A percentile compares a stretch with the other conserved stretches of the same genome.
Evolutionary conservation across 2,888 invertebrate species (phyloP).

Genomic region (Torymus aiolomorphi): DNA sequence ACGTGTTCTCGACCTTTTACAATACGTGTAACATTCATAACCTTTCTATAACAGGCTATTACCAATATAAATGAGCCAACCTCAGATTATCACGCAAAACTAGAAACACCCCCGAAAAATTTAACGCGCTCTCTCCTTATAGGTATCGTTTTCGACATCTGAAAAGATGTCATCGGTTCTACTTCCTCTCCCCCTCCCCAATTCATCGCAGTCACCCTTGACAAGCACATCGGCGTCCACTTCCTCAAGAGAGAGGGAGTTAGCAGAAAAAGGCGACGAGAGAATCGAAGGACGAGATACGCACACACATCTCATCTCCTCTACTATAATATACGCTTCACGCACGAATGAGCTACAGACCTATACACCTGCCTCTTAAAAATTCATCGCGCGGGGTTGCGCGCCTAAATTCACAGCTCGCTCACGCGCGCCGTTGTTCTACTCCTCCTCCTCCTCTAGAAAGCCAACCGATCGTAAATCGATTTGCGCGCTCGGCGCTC

Average conservation of each 20-base stretch:
- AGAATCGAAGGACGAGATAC: constrained; percentile 64
- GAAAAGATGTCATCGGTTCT: constrained; percentile 52
- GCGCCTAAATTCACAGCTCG: constrained; percentile 69
- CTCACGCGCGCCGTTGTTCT: constrained; percentile 33
- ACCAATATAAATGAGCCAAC: too few species aligned
- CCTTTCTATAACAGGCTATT: too few species aligned
- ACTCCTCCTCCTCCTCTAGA: constrained; percentile 34
- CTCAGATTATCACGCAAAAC: too few species aligned
- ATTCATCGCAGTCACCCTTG: constrained; percentile 3
- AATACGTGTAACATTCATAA: too few species aligned
- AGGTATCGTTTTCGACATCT: background rate
- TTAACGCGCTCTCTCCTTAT: too few species aligned
- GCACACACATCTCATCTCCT: background rate
- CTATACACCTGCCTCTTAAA: constrained; percentile 62
- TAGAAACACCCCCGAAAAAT: too few species aligned
- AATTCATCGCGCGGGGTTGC: constrained; percentile 69
- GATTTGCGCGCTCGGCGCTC: constrained; percentile 51
- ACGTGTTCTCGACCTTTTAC: too few species aligned
- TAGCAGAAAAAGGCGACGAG: constrained; percentile 59
- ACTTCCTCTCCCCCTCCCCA: constrained; percentile 18
- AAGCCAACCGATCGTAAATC: constrained; percentile 59
- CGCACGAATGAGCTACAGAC: too few species aligned
- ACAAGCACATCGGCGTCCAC: constrained; percentile 13
- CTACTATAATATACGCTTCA: too few species aligned
- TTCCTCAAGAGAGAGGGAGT: constrained; percentile 24